Conservation (phyloP, 2,113 vertebrate genomes). For the Chamaea fasciata region DNA sequence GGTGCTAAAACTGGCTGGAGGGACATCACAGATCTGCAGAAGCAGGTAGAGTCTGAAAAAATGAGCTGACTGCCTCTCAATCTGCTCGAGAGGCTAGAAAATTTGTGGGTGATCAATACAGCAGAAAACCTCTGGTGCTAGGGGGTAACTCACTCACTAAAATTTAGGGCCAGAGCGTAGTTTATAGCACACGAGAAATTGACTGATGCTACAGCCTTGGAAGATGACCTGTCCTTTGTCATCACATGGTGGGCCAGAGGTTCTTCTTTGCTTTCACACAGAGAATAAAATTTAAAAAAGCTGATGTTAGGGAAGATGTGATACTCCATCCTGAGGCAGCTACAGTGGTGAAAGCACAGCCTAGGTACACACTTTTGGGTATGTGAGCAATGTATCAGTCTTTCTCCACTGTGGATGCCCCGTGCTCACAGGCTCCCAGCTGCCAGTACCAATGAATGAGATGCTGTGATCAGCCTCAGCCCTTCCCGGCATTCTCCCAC, state of each 20-base stretch:
- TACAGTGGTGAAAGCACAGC: not conserved
- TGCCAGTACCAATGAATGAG: conserved; percentile 3
- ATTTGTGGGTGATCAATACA: not conserved
- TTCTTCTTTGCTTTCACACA: not conserved
- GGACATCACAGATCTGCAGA: not conserved
- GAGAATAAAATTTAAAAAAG: not conserved
- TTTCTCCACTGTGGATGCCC: not conserved
- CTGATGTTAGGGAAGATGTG: accelerated
- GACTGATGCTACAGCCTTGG: not conserved
- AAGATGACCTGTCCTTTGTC: not conserved
- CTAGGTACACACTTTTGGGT: not conserved
- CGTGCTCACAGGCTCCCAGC: not conserved
- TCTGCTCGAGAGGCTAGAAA: not conserved
- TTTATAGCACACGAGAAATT: not conserved
- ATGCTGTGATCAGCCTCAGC: not conserved
- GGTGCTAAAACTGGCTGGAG: not conserved
- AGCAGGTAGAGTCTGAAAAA: not conserved
- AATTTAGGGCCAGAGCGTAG: not conserved
- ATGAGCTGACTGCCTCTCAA: not conserved
- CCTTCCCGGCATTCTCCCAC: not conserved
- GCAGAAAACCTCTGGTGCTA: not conserved
- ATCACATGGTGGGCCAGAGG: not conserved
- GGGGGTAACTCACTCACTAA: not conserved
- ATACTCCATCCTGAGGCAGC: not conserved
- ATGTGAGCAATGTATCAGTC: not conserved